Conservation (phyloP, 1,140 invertebrate genomes). For the Harpegnathos saltator region DNA sequence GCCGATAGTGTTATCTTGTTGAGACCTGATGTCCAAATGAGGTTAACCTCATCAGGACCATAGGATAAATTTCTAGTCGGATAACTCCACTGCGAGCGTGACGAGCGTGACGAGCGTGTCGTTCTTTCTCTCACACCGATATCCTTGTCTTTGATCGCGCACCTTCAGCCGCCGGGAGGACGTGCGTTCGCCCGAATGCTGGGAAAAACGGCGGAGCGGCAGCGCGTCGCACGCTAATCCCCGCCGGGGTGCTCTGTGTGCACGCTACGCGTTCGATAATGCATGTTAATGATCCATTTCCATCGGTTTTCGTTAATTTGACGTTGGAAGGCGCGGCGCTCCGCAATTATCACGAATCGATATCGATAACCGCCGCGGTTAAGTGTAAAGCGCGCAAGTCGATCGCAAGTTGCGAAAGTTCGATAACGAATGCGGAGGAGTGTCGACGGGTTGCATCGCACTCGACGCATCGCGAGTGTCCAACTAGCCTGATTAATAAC, state of each 20-base stretch:
- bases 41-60: no score
- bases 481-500: no score
- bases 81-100: no score
- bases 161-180: no score
- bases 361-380: neutral
- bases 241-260: no score
- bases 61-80: no score
- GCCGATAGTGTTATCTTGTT: no score
- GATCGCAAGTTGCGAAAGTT: constrained; percentile 3
- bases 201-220: neutral
- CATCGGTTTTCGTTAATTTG: constrained; percentile 22
- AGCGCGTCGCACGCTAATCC: no score
- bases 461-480: neutral
- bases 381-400: neutral
- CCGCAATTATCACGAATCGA: neutral
- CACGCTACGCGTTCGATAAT: no score
- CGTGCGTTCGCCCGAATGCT: no score
- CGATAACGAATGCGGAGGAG: neutral
- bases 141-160: neutral
- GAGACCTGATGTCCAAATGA: no score
- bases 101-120: no score
- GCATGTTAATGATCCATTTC: neutral
- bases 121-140: neutral
- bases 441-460: neutral
- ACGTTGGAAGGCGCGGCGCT: neutral